A percentile compares a stretch with the other conserved stretches of the same genome.
These are phyloP conservation scores for zebrafish (Danio rerio) DNA, from an alignment of 2,113 vertebrate genomes.

Conservation along the genomic window GRCz12tu NC_133198.1:8025001-8025500, in stretches of 20 bases:
- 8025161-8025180: background rate
- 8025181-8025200: background rate
- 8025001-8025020: background rate
- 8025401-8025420: background rate
- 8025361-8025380: too few relatives aligned
- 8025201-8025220: background rate
- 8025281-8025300: too few relatives aligned
- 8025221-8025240: background rate
- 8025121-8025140: too few relatives aligned
- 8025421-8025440: background rate
- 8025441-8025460: background rate
- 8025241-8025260: background rate
- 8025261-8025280: too few relatives aligned
- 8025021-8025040: background rate
- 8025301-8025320: background rate
- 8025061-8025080: background rate
- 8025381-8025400: background rate
- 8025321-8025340: background rate
- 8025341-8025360: too few relatives aligned
- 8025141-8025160: background rate
- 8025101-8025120: too few relatives aligned
- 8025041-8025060: background rate
- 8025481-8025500: conserved; percentile 1
- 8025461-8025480: conserved; percentile 6
- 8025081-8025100: background rate